Conservation (phyloP, 2,888 invertebrate species). For the Micoletzkya japonica region DNA sequence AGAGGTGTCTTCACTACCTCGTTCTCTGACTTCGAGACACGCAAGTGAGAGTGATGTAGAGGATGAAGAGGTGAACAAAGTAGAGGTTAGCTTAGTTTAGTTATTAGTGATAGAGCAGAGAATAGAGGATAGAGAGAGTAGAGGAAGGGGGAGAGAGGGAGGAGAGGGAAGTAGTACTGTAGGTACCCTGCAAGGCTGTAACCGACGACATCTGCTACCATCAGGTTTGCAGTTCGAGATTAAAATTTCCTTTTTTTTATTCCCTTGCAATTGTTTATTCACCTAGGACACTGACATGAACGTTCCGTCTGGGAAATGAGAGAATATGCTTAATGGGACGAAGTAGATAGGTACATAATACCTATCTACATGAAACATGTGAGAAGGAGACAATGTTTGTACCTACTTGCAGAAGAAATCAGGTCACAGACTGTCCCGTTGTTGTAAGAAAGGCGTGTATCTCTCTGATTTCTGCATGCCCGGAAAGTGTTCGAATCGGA, state of each 20-base stretch:
- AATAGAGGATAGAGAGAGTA: too few species aligned
- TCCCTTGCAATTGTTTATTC: neutral
- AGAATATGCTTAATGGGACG: neutral
- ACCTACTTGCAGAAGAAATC: constrained; percentile 42
- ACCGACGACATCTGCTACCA: constrained; percentile 62
- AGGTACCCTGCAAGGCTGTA: constrained; percentile 55
- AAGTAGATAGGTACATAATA: constrained; percentile 9
- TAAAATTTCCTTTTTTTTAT: neutral
- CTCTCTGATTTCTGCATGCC: constrained; percentile 61
- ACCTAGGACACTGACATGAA: too few species aligned
- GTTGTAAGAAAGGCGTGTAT: constrained; percentile 59
- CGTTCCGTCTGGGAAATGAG: neutral
- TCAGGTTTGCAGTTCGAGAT: constrained; percentile 38
- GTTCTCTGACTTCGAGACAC: constrained; percentile 4
- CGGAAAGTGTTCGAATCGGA: constrained; percentile 58
- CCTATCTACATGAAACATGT: neutral
- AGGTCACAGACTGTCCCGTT: constrained; percentile 50
- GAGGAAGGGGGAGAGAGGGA: neutral
- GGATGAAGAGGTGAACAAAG: constrained; percentile 26
- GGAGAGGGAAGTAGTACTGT: neutral
- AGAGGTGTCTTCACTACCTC: too few species aligned
- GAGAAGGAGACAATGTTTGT: neutral
- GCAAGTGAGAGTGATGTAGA: constrained; percentile 9
- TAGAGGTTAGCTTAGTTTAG: constrained; percentile 5
- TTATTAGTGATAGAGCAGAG: too few species aligned